A percentile compares a stretch with the other conserved stretches of the same genome.
These are phyloP conservation scores for Parauchenoglanis punctatus DNA, from an alignment of 2,797 vertebrate genomes.

Conservation along the genomic window DNA sequence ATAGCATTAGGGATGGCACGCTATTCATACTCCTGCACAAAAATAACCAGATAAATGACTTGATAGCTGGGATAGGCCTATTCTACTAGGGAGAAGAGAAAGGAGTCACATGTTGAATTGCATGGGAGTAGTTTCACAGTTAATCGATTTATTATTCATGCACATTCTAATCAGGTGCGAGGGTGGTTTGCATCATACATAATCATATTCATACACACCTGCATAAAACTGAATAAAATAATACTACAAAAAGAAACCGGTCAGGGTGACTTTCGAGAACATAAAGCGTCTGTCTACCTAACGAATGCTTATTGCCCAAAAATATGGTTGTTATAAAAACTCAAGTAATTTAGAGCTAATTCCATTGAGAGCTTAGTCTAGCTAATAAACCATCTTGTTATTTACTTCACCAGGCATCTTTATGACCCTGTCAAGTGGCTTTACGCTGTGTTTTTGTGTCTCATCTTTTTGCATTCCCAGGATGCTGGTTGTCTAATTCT, in stretches of 20 bases:
- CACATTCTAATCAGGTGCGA: not conserved
- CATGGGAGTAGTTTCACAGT: not conserved
- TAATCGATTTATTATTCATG: not conserved
- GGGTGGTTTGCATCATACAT: not conserved
- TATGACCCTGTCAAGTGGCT: conserved; percentile 24
- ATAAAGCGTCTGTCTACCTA: not conserved
- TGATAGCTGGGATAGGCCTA: not conserved
- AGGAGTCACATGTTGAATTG: not conserved
- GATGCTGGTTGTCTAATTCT: conserved; percentile 38
- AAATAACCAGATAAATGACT: conserved; percentile 7
- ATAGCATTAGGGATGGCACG: not conserved
- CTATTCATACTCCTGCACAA: not conserved
- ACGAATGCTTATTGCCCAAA: not conserved
- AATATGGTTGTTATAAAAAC: conserved; percentile 3
- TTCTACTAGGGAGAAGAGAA: not conserved
- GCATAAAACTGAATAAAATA: not conserved
- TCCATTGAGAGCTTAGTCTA: conserved; percentile 10
- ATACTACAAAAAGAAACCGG: not conserved
- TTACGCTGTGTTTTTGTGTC: not conserved
- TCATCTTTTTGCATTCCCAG: conserved; percentile 19
- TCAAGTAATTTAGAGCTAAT: conserved; percentile 3
- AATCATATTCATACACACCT: not conserved
- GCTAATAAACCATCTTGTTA: conserved; percentile 28
- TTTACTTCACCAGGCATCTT: conserved; percentile 26
- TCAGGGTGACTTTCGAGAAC: not conserved